These are phyloP conservation scores for Perccottus glenii DNA, from an alignment of 2,113 vertebrate species.

Conservation along the genomic window DNA sequence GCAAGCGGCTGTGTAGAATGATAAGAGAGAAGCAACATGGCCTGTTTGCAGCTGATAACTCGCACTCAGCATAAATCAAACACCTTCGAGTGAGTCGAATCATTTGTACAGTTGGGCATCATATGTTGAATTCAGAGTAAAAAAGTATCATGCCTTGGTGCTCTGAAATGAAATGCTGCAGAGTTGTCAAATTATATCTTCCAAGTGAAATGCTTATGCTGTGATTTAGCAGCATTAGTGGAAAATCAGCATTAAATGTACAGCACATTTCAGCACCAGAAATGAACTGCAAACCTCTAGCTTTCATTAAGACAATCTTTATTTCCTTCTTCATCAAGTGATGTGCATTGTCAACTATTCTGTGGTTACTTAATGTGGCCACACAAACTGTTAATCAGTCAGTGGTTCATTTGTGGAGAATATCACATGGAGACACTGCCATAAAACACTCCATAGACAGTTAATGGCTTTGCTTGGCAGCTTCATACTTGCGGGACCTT, in stretches of 20 bases:
- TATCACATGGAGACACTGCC: conserved; percentile 34
- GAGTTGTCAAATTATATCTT: conserved; percentile 64
- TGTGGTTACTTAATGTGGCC: conserved; percentile 26
- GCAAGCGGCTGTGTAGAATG: conserved; percentile 67
- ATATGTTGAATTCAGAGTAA: conserved; percentile 52
- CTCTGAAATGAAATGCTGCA: conserved; percentile 55
- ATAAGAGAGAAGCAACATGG: conserved; percentile 74
- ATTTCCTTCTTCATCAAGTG: conserved; percentile 17
- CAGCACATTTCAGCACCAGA: conserved; percentile 27
- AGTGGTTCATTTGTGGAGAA: conserved; percentile 49
- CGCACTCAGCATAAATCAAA: conserved; percentile 77
- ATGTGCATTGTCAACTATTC: conserved; percentile 9
- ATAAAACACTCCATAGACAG: conserved; percentile 63
- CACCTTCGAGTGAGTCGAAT: conserved; percentile 74
- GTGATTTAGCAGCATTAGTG: conserved; percentile 50
- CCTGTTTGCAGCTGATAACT: conserved; percentile 75
- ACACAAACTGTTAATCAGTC: conserved; percentile 50
- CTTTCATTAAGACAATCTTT: conserved; percentile 11
- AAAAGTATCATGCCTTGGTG: conserved; percentile 59
- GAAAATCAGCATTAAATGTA: conserved; percentile 3
- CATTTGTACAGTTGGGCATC: conserved; percentile 73
- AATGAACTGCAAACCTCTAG: conserved; percentile 23
- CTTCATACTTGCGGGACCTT: conserved; percentile 61
- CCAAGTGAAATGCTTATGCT: conserved; percentile 56
- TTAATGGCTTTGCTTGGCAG: conserved; percentile 70